Evolutionary conservation across 2,888 invertebrate genomes (phyloP).

Genomic region (Coremacera marginata): DNA sequence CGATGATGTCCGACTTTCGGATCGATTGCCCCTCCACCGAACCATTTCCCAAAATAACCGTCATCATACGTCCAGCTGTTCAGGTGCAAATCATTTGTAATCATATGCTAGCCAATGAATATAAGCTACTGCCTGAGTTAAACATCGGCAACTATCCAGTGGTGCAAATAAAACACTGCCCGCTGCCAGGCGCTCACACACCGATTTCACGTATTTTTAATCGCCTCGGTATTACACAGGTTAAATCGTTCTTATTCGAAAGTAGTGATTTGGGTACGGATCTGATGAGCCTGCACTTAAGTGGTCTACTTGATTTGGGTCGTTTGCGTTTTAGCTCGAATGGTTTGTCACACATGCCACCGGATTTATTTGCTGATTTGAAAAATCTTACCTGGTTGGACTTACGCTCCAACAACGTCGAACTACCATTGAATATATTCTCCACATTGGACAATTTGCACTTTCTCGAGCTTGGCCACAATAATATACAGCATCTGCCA

Average conservation of each 20-base stretch:
- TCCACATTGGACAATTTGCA: slow-evolving; percentile 72
- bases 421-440: slow-evolving; percentile 73
- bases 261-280: slow-evolving; percentile 70
- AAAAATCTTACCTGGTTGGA: slow-evolving; percentile 76
- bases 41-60: slow-evolving; percentile 57
- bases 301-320: slow-evolving; percentile 72
- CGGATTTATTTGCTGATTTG: slow-evolving; percentile 74
- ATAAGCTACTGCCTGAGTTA: slow-evolving; percentile 60
- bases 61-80: slow-evolving; percentile 59
- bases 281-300: slow-evolving; percentile 73
- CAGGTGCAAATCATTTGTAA: slow-evolving; percentile 66
- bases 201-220: slow-evolving; percentile 67
- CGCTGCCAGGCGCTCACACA: slow-evolving; percentile 65
- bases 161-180: slow-evolving; percentile 66
- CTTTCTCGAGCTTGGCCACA: slow-evolving; percentile 77
- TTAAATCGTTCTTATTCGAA: slow-evolving; percentile 72
- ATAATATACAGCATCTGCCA: slow-evolving; percentile 75
- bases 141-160: slow-evolving; percentile 59
- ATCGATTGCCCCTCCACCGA: slow-evolving; percentile 62
- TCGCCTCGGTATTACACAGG: slow-evolving; percentile 61
- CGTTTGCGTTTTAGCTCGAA: slow-evolving; percentile 75
- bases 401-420: slow-evolving; percentile 74
- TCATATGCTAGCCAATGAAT: slow-evolving; percentile 60
- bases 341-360: slow-evolving; percentile 74
- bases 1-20: slow-evolving; percentile 62